Percentiles rank a stretch among this genome's conserved stretches.
Evolutionary conservation across 2,888 invertebrate species (phyloP).

Genomic region (Parasteatoda lunata): DNA sequence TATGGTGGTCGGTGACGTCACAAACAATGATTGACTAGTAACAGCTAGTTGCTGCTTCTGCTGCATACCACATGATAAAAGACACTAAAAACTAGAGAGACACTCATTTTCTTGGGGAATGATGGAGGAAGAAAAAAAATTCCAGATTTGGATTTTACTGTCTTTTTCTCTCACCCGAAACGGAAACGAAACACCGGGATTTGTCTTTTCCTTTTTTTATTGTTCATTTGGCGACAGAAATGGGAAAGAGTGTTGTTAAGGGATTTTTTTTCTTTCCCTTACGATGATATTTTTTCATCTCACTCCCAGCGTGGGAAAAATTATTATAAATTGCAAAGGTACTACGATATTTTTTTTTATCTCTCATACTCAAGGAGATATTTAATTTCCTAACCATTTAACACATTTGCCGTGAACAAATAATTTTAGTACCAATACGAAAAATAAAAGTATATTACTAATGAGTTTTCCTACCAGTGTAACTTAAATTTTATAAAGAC

Average conservation of each 20-base stretch:
- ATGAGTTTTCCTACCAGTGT: too few species aligned
- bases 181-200: constrained; percentile 34
- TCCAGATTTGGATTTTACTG: constrained; percentile 12
- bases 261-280: not conserved
- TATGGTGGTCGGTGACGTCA: constrained; percentile 64
- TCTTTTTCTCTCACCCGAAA: constrained; percentile 15
- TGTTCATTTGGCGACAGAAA: constrained; percentile 8
- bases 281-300: not conserved
- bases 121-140: constrained; percentile 4
- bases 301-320: not conserved
- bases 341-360: not conserved
- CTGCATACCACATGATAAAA: too few species aligned
- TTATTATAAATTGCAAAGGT: not conserved
- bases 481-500: too few species aligned
- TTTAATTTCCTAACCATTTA: too few species aligned
- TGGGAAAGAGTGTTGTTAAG: not conserved
- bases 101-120: constrained; percentile 2
- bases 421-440: too few species aligned
- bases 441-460: too few species aligned
- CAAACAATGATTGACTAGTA: constrained; percentile 64
- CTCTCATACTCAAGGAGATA: too few species aligned
- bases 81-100: constrained; percentile 39
- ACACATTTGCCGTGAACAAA: too few species aligned
- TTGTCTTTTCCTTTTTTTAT: constrained; percentile 19
- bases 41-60: constrained; percentile 56